A percentile compares a stretch with the other conserved stretches of the same genome.
Conservation (phyloP, 2,888 invertebrate genomes). For the Eupelmus urozonus region DNA sequence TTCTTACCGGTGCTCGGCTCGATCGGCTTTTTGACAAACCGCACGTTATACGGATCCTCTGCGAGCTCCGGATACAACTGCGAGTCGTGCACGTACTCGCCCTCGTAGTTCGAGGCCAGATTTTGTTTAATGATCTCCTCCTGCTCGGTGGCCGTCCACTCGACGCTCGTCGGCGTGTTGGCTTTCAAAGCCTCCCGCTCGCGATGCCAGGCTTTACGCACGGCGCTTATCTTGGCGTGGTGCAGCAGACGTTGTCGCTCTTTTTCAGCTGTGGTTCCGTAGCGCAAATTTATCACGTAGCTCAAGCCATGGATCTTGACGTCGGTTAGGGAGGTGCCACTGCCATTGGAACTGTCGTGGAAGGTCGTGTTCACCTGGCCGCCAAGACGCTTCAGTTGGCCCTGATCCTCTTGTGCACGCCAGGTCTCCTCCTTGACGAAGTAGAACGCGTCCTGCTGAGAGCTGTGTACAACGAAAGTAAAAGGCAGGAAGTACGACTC, state of each 20-base stretch:
- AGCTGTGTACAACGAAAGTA: conserved; percentile 91
- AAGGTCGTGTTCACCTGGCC: conserved; percentile 94
- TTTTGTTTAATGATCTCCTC: conserved; percentile 93
- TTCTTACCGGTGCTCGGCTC: conserved; percentile 79
- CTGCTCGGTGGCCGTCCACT: conserved; percentile 92
- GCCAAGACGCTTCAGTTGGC: conserved; percentile 91
- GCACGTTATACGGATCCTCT: conserved; percentile 96
- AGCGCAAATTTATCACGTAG: conserved; percentile 94
- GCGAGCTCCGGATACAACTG: conserved; percentile 94
- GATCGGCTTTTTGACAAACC: conserved; percentile 90
- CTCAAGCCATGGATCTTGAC: conserved; percentile 94
- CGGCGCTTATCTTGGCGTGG: conserved; percentile 92
- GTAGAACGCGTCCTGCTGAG: conserved; percentile 94
- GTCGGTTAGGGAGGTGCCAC: conserved; percentile 84
- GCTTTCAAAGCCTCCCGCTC: conserved; percentile 91
- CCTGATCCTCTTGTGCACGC: conserved; percentile 92
- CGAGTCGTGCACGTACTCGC: conserved; percentile 94
- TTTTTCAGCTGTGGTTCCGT: conserved; percentile 93
- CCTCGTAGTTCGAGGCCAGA: conserved; percentile 90
- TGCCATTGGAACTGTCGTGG: conserved; percentile 85
- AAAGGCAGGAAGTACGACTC: conserved; percentile 92
- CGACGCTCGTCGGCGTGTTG: conserved; percentile 86
- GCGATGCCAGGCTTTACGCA: conserved; percentile 94
- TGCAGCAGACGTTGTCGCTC: conserved; percentile 93
- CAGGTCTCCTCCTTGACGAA: conserved; percentile 95